Percentiles rank a stretch among this genome's conserved stretches.
phyloP scores from a whole-genome alignment of 2,888 invertebrate genomes.

The Panzeria rudis region DNA sequence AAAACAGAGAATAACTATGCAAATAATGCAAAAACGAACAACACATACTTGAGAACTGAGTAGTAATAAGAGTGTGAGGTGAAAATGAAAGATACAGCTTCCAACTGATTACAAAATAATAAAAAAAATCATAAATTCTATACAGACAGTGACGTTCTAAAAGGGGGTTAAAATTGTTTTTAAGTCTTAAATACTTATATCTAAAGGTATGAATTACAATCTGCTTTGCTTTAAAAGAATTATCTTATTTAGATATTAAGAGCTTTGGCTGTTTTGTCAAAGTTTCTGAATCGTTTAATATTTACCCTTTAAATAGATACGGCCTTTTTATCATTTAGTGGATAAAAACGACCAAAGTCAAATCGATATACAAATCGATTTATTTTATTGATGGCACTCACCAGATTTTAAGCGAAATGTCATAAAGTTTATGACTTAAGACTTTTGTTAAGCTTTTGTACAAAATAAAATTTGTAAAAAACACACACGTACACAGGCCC shows the following conservation, averaged over 20 bases:
- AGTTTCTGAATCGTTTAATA: neutral
- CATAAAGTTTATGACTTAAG: conserved; percentile 83
- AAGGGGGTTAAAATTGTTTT: neutral
- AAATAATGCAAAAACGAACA: conserved; percentile 21
- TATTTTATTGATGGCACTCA: conserved; percentile 83
- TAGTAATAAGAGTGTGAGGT: conserved; percentile 21
- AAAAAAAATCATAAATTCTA: conserved; percentile 12
- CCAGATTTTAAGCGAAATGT: conserved; percentile 79
- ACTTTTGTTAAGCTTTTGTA: conserved; percentile 79
- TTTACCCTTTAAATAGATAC: neutral
- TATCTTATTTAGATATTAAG: neutral
- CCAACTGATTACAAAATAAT: conserved; percentile 57
- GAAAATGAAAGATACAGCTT: conserved; percentile 66
- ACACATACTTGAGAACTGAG: conserved; percentile 10
- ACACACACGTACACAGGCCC: neutral
- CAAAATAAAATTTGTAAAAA: conserved; percentile 37
- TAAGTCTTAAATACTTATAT: neutral
- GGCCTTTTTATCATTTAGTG: neutral
- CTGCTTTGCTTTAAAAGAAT: no score
- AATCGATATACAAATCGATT: conserved; percentile 81
- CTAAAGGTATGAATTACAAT: neutral
- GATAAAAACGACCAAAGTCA: conserved; percentile 61
- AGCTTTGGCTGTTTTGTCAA: neutral
- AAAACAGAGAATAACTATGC: conserved; percentile 66
- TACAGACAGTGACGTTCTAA: conserved; percentile 7